Evolutionary conservation across 2,888 invertebrate genomes (phyloP), one percentile per base, ranked within the genome.

Genomic region (Tortrix viridana): DNA sequence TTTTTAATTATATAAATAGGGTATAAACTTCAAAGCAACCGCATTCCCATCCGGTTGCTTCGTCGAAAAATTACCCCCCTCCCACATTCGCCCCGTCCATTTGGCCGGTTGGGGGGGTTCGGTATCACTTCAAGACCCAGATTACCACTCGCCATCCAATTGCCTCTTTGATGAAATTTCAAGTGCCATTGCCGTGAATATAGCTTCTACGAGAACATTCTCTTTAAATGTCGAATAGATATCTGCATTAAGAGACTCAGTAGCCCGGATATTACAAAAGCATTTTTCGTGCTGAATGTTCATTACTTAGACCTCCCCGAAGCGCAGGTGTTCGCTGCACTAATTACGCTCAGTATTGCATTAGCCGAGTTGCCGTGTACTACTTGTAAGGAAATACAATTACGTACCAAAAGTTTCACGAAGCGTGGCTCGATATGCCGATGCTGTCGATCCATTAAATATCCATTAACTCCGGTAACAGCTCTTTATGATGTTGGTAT

Each of bases 331-430:
- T 60, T 41, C 44, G 26, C 38, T 37, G 46, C n/a, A 41, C 32
- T 62, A 67, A 68, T 71, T 71, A 69, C 67, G 67, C 63, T 55
- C 49, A 26, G 68, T 71, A 72, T 43, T 18, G 48, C 43, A 6
- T 22, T 38, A 60, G 32, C 32, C 9, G 12, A 32, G 32, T 12
- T 32, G 32, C 32, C 12, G 32, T 32, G 32, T 32, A 32, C 32
- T 49, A 37, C 55, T 49, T 49, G 55, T 44, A 61, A 46, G 62
- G 19, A 46, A 38, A 44, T n/a, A 44, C 38, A 38, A 56, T 57
- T 47, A 59, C 43, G 22, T 48, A 12, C 55, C 50, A 56, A 58
- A 60, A 66, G 56, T 68, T 70, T 60, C 53, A 59, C 59, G 69
- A 67, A 65, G 62, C 52, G 26, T 56, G 47, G 16, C 52, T 32